phyloP scores from a whole-genome alignment of 2,797 vertebrate species.

The Macrochelys suwanniensis region DNA sequence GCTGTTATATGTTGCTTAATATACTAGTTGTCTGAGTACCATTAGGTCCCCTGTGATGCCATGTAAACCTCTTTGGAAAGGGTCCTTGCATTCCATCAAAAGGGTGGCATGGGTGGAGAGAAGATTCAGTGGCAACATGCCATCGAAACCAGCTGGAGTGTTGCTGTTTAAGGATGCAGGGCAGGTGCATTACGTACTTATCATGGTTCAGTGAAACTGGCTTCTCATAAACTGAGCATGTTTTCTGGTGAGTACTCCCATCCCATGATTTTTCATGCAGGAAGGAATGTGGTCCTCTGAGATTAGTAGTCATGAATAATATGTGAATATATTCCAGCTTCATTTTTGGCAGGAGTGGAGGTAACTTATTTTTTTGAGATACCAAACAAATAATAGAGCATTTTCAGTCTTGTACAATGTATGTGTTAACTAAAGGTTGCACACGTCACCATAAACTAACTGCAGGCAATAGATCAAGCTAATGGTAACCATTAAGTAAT shows the following conservation, averaged over 20 bases:
- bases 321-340: background rate
- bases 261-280: background rate
- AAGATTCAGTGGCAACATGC: background rate
- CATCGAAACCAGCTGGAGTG: background rate
- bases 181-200: background rate
- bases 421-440: background rate
- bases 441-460: background rate
- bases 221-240: background rate
- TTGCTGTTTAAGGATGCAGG: background rate
- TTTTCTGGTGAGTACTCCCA: background rate
- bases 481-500: background rate
- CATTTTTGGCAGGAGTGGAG: background rate
- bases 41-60: background rate
- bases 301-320: background rate
- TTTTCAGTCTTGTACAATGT: background rate
- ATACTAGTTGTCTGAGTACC: background rate
- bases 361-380: background rate
- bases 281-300: background rate
- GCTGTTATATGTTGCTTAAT: background rate
- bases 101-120: background rate
- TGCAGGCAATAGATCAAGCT: background rate
- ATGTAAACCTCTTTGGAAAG: background rate
- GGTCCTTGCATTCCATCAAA: background rate
- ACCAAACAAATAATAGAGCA: background rate
- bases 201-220: background rate